Percentiles rank a stretch among this genome's conserved stretches.
phyloP scores from a whole-genome alignment of 2,797 vertebrate genomes.

The Hydrolagus colliei region DNA sequence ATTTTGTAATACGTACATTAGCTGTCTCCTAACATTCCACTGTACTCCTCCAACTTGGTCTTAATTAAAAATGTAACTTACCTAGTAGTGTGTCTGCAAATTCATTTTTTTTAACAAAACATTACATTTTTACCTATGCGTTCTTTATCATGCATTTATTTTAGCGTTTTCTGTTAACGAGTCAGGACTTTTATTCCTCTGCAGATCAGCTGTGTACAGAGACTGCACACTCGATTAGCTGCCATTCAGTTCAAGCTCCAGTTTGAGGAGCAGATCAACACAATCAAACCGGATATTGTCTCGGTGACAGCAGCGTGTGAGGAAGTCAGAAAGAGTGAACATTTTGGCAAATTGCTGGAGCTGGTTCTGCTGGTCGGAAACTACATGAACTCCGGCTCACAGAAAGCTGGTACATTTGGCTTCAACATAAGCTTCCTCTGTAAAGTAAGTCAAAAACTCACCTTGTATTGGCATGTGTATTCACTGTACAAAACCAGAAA shows the following conservation, averaged over 20 bases:
- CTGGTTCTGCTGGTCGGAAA: constrained; percentile 76
- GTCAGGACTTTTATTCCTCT: constrained; percentile 11
- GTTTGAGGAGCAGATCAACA: constrained; percentile 79
- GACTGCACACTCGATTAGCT: constrained; percentile 62
- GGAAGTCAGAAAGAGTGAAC: constrained; percentile 68
- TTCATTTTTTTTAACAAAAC: no score
- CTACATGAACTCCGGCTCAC: constrained; percentile 80
- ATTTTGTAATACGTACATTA: no score
- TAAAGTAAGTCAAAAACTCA: constrained; percentile 53
- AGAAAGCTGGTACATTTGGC: constrained; percentile 75
- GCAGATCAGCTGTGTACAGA: constrained; percentile 74
- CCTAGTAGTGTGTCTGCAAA: no score
- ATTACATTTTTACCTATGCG: no score
- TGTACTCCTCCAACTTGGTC: no score
- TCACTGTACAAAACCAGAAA: neutral
- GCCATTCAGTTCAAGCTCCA: constrained; percentile 79
- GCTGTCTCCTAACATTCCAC: no score
- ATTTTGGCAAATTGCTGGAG: constrained; percentile 66
- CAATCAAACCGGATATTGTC: constrained; percentile 82
- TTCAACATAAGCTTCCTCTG: constrained; percentile 74
- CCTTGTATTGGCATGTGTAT: neutral
- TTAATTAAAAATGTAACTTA: no score
- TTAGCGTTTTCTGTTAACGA: neutral
- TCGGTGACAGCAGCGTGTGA: constrained; percentile 80
- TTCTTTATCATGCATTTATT: no score